Evolutionary conservation across 2,113 vertebrate species (phyloP).

Genomic region (Arizona elegans): DNA sequence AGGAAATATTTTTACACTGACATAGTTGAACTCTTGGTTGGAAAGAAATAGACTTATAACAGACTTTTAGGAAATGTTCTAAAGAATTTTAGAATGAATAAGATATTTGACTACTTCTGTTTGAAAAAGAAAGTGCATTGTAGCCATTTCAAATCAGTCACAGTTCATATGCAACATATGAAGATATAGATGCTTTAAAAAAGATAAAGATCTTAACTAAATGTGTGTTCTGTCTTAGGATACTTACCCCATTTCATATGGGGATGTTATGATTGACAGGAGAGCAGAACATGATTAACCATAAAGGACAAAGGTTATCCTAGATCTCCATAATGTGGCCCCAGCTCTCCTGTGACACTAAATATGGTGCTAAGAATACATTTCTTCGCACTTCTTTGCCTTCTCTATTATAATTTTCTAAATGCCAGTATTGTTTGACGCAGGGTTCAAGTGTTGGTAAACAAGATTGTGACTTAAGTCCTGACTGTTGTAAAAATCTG

Average conservation of each 20-base stretch:
- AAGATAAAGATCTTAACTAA: constrained; percentile 1
- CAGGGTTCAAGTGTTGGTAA: constrained; percentile 16
- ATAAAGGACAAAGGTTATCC: rapidly evolving
- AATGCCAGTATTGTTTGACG: not conserved
- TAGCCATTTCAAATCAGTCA: not conserved
- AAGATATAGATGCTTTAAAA: not conserved
- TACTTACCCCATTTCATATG: rapidly evolving
- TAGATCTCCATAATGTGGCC: not conserved
- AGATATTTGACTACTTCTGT: not conserved
- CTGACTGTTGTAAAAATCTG: constrained; percentile 42
- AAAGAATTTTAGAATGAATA: not conserved
- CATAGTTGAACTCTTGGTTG: not conserved
- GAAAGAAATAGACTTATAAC: not conserved
- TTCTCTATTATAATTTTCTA: not conserved
- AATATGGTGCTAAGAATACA: rapidly evolving
- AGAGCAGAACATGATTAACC: not conserved
- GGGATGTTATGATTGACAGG: not conserved
- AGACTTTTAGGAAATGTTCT: not conserved
- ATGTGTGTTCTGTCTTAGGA: rapidly evolving
- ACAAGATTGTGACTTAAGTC: constrained; percentile 6
- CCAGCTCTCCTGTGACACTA: not conserved
- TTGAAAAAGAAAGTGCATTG: not conserved
- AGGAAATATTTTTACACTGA: not conserved
- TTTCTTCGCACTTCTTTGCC: not conserved
- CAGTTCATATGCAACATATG: not conserved